Evolutionary conservation across 1,140 invertebrate genomes (phyloP).

Genomic region (Maconellicoccus hirsutus): DNA sequence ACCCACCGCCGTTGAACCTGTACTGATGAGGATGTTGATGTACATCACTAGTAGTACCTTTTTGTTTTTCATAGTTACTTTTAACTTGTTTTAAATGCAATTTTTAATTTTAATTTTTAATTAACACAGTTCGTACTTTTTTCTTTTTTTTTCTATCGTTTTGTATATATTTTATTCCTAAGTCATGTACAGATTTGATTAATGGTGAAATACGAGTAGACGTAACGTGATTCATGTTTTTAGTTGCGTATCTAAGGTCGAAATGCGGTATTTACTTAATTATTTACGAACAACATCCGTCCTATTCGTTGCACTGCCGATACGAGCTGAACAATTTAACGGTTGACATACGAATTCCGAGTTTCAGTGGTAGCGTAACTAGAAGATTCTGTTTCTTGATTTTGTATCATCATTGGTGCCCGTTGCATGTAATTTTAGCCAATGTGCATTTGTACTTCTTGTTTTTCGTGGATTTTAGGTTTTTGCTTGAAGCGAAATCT

Average conservation of each 20-base stretch:
- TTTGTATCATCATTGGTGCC: too few relatives aligned
- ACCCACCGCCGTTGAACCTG: neutral
- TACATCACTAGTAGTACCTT: neutral
- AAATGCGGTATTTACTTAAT: neutral
- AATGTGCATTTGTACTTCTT: too few relatives aligned
- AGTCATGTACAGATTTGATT: neutral
- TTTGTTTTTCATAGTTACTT: neutral
- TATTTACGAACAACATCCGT: neutral
- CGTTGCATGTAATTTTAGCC: too few relatives aligned
- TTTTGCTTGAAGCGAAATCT: too few relatives aligned
- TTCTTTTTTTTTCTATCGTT: neutral
- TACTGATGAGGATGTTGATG: neutral
- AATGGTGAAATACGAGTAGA: neutral
- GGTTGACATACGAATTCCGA: neutral
- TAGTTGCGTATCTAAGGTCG: neutral
- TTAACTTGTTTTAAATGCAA: neutral
- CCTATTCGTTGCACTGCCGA: neutral
- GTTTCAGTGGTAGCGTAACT: too few relatives aligned
- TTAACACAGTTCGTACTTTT: neutral
- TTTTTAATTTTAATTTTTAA: neutral
- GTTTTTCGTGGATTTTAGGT: too few relatives aligned
- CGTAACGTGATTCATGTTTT: neutral
- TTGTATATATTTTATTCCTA: neutral
- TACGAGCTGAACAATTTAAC: neutral
- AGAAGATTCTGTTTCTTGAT: too few relatives aligned